Conservation (phyloP, 1,140 invertebrate genomes). For the Piezodorus guildinii region DNA sequence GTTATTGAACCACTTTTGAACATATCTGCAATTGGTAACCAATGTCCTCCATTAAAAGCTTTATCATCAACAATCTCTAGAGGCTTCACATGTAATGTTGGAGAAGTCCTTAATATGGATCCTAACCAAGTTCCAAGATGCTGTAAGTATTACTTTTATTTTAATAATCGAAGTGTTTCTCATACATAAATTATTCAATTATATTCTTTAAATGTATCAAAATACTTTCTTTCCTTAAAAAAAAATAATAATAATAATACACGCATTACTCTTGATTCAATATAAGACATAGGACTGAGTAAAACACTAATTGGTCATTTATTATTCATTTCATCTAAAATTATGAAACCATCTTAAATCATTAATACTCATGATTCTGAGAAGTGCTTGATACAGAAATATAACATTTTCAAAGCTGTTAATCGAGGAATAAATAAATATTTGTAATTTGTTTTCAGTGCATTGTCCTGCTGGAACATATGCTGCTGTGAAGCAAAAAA, state of each 20-base stretch:
- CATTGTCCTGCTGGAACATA: constrained; percentile 92
- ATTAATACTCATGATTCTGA: no score
- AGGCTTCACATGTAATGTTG: constrained; percentile 85
- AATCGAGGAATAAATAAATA: no score
- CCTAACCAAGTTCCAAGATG: constrained; percentile 85
- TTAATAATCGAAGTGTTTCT: not conserved
- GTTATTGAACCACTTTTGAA: constrained; percentile 83
- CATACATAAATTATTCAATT: not conserved
- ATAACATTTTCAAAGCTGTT: no score
- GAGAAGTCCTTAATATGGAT: constrained; percentile 86
- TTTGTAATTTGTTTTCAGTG: no score
- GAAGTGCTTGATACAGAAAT: no score
- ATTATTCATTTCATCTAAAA: no score
- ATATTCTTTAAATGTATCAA: not conserved
- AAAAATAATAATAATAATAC: not conserved
- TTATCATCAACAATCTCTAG: constrained; percentile 70
- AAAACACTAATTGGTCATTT: no score
- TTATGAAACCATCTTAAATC: no score
- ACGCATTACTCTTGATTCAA: no score
- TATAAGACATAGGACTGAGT: no score
- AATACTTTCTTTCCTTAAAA: not conserved
- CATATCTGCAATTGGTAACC: constrained; percentile 75
- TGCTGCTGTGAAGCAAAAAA: constrained; percentile 72
- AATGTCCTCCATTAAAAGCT: constrained; percentile 79
- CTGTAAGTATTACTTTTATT: constrained; percentile 46